Base-by-base conservation (phyloP, 2,113 vertebrate genomes). In the Nothoprocta pentlandii region DNA sequence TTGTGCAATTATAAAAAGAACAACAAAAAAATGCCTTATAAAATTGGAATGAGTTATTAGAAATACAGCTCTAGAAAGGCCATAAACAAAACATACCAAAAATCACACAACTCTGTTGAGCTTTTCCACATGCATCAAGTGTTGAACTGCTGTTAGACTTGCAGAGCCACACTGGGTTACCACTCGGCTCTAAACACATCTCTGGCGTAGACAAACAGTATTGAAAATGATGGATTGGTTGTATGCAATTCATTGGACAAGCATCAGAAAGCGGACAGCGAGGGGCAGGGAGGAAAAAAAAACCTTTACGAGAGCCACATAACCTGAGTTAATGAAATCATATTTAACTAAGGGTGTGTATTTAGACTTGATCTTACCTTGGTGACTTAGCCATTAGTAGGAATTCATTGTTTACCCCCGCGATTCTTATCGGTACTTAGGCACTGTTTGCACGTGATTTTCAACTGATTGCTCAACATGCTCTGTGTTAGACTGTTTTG, bases 331-430 rank as follows among this genome's bases (percentile, higher is more conserved):
- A 97, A 98, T 98, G 97, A 98, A 98, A 98, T 98, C 96, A 97
- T 98, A 97, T 98, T 98, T 98, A 97, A 97, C 95, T 97, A 97
- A 97, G 98, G 98, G 98, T 97, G 97, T 98, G 98, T 98, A 94
- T 98, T 98, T 98, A 98, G 98, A 97, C 95, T 98, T 96, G 97
- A 97, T 98, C 97, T 98, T 98, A 98, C 97, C 96, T 97, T 98
- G 97, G 98, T 97, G 98, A 98, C 98, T 98, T 98, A 98, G 98
- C 98, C 98, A 98, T 98, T 98, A 98, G 98, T 95, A 96, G 98
- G 98, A 98, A 98, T 98, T 98, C 97, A 90, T 84, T 99, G 98
- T 98, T 99, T 98, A 97, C 98, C 93, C 97, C 97, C 86, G 88
- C 75, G 98, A 98, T 98, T 97, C 98, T 98, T 98, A 98, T 98